Conservation (phyloP, 2,797 vertebrate genomes). For the Limosa lapponica region DNA sequence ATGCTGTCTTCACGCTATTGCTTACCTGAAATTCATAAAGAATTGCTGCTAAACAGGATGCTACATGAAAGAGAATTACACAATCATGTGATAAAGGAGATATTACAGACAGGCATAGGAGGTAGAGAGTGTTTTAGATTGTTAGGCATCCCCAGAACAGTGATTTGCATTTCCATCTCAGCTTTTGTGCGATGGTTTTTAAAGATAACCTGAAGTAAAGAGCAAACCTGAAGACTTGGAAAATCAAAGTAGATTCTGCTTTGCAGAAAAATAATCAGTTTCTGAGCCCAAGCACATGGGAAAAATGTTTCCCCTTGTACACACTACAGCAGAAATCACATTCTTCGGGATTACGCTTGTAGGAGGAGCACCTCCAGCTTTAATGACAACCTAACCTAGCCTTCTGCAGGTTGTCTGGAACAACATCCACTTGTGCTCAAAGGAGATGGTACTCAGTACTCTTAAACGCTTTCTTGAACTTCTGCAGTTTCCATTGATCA, state of each 20-base stretch:
- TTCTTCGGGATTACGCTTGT: neutral
- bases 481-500: neutral
- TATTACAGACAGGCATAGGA: neutral
- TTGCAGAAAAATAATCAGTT: neutral
- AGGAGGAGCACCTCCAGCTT: neutral
- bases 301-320: rapidly evolving
- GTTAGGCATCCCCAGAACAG: neutral
- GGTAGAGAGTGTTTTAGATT: neutral
- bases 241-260: neutral
- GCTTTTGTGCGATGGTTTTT: neutral
- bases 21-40: neutral
- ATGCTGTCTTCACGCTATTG: neutral
- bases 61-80: neutral
- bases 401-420: neutral
- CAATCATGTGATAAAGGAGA: rapidly evolving
- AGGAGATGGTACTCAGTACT: neutral
- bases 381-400: neutral
- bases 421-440: neutral
- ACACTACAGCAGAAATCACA: neutral
- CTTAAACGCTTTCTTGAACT: neutral
- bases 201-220: neutral
- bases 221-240: neutral
- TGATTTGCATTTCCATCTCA: neutral
- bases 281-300: rapidly evolving
- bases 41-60: neutral